Conservation (phyloP, 1,140 invertebrate species). For the Papilio dardanus region DNA sequence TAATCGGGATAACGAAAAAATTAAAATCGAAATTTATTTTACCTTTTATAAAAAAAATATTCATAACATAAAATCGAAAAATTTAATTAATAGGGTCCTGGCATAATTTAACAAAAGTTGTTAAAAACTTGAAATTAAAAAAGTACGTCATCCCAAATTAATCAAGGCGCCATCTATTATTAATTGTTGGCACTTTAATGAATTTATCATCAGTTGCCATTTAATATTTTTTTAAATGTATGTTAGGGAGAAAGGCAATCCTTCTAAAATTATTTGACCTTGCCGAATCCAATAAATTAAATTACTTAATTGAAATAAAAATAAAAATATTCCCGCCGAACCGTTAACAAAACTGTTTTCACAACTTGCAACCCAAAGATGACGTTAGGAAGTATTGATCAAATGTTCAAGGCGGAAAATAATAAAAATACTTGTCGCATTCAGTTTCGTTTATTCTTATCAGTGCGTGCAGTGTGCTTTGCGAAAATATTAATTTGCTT, state of each 20-base stretch:
- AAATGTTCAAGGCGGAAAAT: constrained; percentile 47
- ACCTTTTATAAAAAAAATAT: too few species aligned
- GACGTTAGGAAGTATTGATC: constrained; percentile 45
- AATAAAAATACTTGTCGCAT: constrained; percentile 66
- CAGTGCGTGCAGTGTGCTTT: not conserved
- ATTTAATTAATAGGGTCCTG: too few species aligned
- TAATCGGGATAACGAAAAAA: too few species aligned
- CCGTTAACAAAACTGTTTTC: not conserved
- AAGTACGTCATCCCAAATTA: not conserved
- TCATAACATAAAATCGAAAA: too few species aligned
- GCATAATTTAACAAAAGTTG: too few species aligned
- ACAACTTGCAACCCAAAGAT: constrained; percentile 22
- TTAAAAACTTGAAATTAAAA: not conserved
- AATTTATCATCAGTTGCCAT: too few species aligned
- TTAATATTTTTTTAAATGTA: too few species aligned
- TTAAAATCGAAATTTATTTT: too few species aligned
- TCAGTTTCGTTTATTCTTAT: constrained; percentile 27
- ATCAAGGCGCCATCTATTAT: not conserved
- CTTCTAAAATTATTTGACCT: not conserved
- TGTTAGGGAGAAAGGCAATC: too few species aligned
- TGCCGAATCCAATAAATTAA: not conserved
- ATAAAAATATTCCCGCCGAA: not conserved
- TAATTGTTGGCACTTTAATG: not conserved
- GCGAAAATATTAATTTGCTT: not conserved
- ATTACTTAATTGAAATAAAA: not conserved